Conservation (phyloP, 2,888 invertebrate species). For the Cepaea hortensis region DNA sequence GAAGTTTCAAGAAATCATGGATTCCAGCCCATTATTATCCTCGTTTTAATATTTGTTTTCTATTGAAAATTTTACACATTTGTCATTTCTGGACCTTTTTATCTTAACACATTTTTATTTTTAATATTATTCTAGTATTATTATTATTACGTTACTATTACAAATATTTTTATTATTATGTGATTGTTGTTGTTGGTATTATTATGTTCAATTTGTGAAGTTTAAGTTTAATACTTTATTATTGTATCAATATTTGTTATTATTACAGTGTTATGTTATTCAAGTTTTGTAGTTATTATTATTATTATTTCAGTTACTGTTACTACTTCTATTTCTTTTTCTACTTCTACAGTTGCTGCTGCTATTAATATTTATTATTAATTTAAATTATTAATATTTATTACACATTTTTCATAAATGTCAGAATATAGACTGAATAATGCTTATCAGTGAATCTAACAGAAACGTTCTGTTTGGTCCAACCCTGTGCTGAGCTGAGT, state of each 20-base stretch:
- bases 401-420: too few relatives aligned
- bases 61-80: not conserved
- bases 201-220: too few relatives aligned
- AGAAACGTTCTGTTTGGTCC: too few relatives aligned
- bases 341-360: too few relatives aligned
- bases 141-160: not conserved
- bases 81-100: not conserved
- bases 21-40: not conserved
- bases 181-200: not conserved
- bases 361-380: too few relatives aligned
- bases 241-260: too few relatives aligned
- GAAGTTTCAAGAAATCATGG: not conserved
- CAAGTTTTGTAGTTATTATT: not conserved
- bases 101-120: not conserved
- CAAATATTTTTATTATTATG: not conserved
- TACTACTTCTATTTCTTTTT: not conserved
- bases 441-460: too few relatives aligned
- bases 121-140: not conserved
- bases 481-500: too few relatives aligned
- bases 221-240: too few relatives aligned
- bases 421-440: too few relatives aligned
- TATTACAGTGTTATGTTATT: not conserved
- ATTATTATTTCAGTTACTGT: not conserved
- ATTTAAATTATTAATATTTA: too few relatives aligned
- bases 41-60: not conserved